These are phyloP conservation scores for Halichondria panicea DNA, from an alignment of 37 sponge, comb jelly and placozoan genomes.

Conservation along the genomic window DNA sequence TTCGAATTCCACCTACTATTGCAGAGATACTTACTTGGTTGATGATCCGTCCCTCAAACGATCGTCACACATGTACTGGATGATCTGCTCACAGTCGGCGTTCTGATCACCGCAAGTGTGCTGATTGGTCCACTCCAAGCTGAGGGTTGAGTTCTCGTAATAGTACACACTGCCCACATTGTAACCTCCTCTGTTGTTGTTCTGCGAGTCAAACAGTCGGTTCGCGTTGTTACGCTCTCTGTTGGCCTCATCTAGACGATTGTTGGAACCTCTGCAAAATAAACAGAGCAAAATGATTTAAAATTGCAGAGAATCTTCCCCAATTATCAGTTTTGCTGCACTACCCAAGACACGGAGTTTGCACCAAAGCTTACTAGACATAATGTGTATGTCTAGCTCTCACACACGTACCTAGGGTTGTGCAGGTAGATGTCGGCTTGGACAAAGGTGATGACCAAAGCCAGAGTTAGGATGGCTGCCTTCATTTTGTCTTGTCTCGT, in stretches of 20 bases:
- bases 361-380: background rate
- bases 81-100: conserved; percentile 90
- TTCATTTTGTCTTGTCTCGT: too few relatives aligned
- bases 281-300: background rate
- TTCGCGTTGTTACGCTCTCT: conserved; percentile 93
- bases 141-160: conserved; percentile 83
- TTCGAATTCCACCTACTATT: background rate
- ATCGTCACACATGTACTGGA: conserved; percentile 97
- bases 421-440: conserved; percentile 88
- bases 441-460: conserved; percentile 44
- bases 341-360: too few relatives aligned
- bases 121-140: conserved; percentile 99
- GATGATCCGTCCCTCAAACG: conserved; percentile 86
- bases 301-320: too few relatives aligned
- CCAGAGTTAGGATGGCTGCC: conserved; percentile 37
- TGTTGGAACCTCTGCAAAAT: conserved; percentile 85
- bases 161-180: conserved; percentile 96
- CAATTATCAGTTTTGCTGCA: too few relatives aligned
- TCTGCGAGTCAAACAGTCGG: conserved; percentile 98
- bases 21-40: conserved; percentile 57
- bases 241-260: conserved; percentile 91
- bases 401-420: conserved; percentile 73
- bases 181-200: conserved; percentile 98
- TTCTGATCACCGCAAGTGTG: conserved; percentile 95
- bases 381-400: background rate